Conservation (phyloP, 2,797 vertebrate genomes). For the Ctenopoma multispine region DNA sequence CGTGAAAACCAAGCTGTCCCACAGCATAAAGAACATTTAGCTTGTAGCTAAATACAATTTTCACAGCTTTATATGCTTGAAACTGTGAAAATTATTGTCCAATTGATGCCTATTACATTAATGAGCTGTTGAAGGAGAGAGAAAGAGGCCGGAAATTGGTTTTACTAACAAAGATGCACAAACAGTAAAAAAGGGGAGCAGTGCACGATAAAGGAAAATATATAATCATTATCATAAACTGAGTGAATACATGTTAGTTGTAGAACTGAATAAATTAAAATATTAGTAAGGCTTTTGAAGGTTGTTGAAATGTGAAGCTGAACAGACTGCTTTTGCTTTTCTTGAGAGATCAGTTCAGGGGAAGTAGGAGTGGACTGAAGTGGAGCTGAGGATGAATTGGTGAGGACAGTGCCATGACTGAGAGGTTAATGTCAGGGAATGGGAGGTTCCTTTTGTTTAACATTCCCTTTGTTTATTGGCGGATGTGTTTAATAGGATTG, state of each 20-base stretch:
- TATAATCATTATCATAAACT: neutral
- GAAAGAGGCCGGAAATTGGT: neutral
- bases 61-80: neutral
- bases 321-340: constrained; percentile 15
- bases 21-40: neutral
- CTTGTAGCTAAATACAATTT: constrained; percentile 9
- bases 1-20: neutral
- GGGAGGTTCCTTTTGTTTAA: constrained; percentile 90
- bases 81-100: constrained; percentile 30
- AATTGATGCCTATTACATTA: constrained; percentile 30
- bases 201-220: neutral
- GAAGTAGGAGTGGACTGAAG: constrained; percentile 56
- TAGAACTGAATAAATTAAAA: neutral
- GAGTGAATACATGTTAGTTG: neutral
- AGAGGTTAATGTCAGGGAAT: constrained; percentile 86
- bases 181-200: neutral
- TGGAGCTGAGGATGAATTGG: constrained; percentile 63
- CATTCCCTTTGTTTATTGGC: constrained; percentile 89
- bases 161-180: neutral
- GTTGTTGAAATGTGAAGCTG: constrained; percentile 19
- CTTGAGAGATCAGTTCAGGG: constrained; percentile 28
- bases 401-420: constrained; percentile 75
- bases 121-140: constrained; percentile 14
- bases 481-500: constrained; percentile 90
- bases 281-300: neutral